Evolutionary conservation across 2,113 vertebrate species (phyloP).

Genomic region (Bufo bufo): DNA sequence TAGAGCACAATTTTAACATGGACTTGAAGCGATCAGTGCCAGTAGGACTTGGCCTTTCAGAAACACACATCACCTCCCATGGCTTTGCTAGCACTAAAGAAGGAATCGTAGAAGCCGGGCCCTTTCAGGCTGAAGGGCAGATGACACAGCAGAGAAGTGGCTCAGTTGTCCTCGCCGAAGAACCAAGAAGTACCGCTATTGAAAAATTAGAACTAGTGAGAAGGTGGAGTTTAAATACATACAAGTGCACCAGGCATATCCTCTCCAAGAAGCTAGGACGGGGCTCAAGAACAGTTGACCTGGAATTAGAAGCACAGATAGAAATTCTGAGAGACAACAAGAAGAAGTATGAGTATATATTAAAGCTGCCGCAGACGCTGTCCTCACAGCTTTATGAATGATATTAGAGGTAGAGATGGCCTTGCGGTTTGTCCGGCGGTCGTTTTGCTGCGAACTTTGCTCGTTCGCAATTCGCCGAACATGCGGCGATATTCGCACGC

Average conservation of each 20-base stretch:
- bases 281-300: conserved; percentile 95
- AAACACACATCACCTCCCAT: conserved; percentile 80
- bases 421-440: too few species aligned
- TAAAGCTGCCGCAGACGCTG: conserved; percentile 89
- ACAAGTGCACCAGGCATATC: conserved; percentile 98
- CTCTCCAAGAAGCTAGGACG: conserved; percentile 95
- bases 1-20: conserved; percentile 52
- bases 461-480: too few species aligned
- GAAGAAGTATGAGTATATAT: conserved; percentile 92
- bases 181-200: conserved; percentile 93
- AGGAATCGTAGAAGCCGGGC: conserved; percentile 81
- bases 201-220: conserved; percentile 95
- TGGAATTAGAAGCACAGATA: conserved; percentile 95
- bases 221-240: conserved; percentile 97
- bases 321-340: conserved; percentile 95
- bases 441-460: too few species aligned
- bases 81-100: conserved; percentile 82
- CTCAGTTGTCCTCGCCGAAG: conserved; percentile 89
- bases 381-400: conserved; percentile 80
- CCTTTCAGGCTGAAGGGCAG: conserved; percentile 72
- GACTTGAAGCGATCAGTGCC: conserved; percentile 78
- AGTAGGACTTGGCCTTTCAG: conserved; percentile 80
- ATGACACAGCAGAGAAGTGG: conserved; percentile 77
- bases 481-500: too few species aligned
- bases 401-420: too few species aligned